phyloP scores from a whole-genome alignment of 2,113 vertebrate genomes.

The Ailurus styani region DNA sequence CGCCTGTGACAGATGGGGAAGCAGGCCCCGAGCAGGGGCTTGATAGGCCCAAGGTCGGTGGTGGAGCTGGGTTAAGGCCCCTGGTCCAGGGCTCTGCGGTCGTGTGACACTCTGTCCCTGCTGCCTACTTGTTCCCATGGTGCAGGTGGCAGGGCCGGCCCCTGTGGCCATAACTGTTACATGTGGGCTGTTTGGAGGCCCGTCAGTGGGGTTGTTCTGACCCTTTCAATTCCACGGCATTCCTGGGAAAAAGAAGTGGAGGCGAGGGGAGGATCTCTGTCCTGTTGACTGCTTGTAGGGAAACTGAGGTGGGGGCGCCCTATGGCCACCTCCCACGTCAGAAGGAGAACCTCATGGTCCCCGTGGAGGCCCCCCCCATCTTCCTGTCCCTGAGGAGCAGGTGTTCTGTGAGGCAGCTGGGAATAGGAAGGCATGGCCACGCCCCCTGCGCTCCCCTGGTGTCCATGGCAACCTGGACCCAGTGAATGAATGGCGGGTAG shows the following conservation, averaged over 20 bases:
- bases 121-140: background rate
- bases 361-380: background rate
- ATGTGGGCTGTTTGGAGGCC: background rate
- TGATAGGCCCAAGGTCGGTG: background rate
- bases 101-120: background rate
- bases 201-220: background rate
- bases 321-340: background rate
- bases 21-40: background rate
- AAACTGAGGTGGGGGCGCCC: background rate
- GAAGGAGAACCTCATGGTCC: background rate
- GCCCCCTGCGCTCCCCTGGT: conserved; percentile 31
- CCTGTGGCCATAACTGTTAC: background rate
- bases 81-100: background rate
- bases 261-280: background rate
- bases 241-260: background rate
- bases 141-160: background rate
- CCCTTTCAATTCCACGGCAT: background rate
- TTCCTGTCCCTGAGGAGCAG: background rate
- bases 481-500: conserved; percentile 80
- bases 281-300: background rate
- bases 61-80: background rate
- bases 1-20: background rate
- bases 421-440: background rate
- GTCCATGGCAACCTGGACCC: conserved; percentile 81
- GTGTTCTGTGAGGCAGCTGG: background rate